phyloP scores from a whole-genome alignment of 1,140 invertebrate genomes.

The Chlorops oryzae region DNA sequence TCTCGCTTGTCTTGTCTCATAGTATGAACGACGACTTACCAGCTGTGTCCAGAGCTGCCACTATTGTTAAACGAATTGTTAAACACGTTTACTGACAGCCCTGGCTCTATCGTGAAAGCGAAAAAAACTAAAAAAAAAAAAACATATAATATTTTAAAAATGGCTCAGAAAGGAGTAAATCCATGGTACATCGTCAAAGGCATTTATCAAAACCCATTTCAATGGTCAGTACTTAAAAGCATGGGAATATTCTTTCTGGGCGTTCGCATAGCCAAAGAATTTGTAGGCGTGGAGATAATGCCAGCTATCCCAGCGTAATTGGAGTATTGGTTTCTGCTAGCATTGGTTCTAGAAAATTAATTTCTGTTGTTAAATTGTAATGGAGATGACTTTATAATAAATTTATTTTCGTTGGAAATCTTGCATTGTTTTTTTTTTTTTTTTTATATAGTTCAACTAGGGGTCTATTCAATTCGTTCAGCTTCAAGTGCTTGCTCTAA shows the following conservation, averaged over 20 bases:
- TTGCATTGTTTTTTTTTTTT: neutral
- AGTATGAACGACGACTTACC: too few species aligned
- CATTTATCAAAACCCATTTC: slow-evolving; percentile 53
- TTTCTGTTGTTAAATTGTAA: neutral
- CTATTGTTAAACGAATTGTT: too few species aligned
- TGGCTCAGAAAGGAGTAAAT: slow-evolving; percentile 32
- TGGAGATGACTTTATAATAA: neutral
- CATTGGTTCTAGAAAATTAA: neutral
- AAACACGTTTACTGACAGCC: too few species aligned
- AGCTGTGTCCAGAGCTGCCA: too few species aligned
- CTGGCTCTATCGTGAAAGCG: too few species aligned
- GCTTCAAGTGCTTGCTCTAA: neutral
- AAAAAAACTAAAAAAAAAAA: slow-evolving; percentile 4
- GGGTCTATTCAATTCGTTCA: neutral
- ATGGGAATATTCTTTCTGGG: slow-evolving; percentile 61
- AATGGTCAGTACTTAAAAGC: slow-evolving; percentile 61
- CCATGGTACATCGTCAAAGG: slow-evolving; percentile 42
- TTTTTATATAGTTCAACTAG: neutral
- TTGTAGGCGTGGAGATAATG: slow-evolving; percentile 59
- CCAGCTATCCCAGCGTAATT: slow-evolving; percentile 48
- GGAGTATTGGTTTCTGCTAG: slow-evolving; percentile 13
- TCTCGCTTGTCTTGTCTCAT: too few species aligned
- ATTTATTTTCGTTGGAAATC: neutral
- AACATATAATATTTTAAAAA: slow-evolving; percentile 17
- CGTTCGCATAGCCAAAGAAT: slow-evolving; percentile 61